Evolutionary conservation across 2,888 invertebrate genomes (phyloP), one percentile per base, ranked within the genome.

Genomic region (Pollenia labialis): DNA sequence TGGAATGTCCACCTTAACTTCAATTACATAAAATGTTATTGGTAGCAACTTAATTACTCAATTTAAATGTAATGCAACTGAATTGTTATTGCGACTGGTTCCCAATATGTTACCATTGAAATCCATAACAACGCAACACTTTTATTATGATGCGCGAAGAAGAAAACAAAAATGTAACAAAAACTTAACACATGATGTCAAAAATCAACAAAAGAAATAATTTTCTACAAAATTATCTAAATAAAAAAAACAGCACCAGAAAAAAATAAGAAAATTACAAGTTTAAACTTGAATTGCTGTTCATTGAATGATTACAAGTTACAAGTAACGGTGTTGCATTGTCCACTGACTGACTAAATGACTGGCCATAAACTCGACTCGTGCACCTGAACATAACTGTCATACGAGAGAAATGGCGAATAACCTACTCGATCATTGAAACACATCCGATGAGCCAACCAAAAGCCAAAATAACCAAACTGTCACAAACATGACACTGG

Each of bases 151-250:
- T 44, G 18, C n/a, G 4, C 52, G 42, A 60, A 12, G 18, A 52
- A 3, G 11, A 48, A 48, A 58, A 52, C 23, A n/a, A 60, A 75
- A 62, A 50, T 23, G 11, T 6, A 48, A 56, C 32, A 64, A 74
- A 74, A 68, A 42, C 58, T 86, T 83, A 80, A 72, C 83, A 86
- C 83, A 86, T 86, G 80, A 83, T 80, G 50, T 54, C 71, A 52
- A 83, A 83, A 86, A 80, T 83, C 71, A 80, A 86, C 82, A 86
- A 80, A 62, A 62, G 75, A 18, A 80, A 71, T 46, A 64, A 11
- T 9, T 58, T 69, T 2, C 4, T 56, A 14, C 23, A 56, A 56
- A 71, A 11, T 10, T 32, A 44, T 12, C 32, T 32, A 42, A n/a
- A 9, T 8, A 18, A 48, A n/a, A 11, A 60, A 14, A 44, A 56